Conservation (phyloP, 1,140 invertebrate species). For the Cylas formicarius region DNA sequence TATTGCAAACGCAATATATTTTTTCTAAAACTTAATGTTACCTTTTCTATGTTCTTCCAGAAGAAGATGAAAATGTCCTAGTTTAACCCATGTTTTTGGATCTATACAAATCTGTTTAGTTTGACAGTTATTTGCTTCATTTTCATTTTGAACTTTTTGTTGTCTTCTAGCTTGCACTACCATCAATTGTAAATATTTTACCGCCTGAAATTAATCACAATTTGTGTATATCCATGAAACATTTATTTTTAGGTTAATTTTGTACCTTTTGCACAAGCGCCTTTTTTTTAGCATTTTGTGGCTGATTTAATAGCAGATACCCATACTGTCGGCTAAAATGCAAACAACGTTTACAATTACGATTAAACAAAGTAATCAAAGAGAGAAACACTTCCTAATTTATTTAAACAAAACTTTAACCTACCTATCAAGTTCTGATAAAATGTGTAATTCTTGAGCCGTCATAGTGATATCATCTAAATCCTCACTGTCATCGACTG, state of each 20-base stretch:
- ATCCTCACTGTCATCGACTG: slow-evolving; percentile 18
- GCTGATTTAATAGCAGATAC: slow-evolving; percentile 67
- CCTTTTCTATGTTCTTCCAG: slow-evolving; percentile 88
- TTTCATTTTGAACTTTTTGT: slow-evolving; percentile 48
- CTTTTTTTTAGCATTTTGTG: slow-evolving; percentile 70
- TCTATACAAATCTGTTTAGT: slow-evolving; percentile 70
- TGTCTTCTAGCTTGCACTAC: slow-evolving; percentile 66
- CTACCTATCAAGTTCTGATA: slow-evolving; percentile 81
- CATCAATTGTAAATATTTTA: slow-evolving; percentile 78
- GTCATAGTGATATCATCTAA: slow-evolving; percentile 42
- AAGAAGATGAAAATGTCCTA: slow-evolving; percentile 89
- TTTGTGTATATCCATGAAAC: slow-evolving; percentile 2
- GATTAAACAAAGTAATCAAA: not conserved
- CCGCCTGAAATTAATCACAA: slow-evolving; percentile 46
- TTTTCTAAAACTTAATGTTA: slow-evolving; percentile 39
- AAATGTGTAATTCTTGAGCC: slow-evolving; percentile 68
- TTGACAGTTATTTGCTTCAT: slow-evolving; percentile 38
- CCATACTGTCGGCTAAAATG: slow-evolving; percentile 76
- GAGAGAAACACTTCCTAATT: not conserved
- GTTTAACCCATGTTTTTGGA: slow-evolving; percentile 84
- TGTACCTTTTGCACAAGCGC: slow-evolving; percentile 66
- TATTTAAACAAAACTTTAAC: not conserved
- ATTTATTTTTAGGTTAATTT: slow-evolving; percentile 14
- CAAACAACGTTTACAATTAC: slow-evolving; percentile 23
- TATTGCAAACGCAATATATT: not conserved